Evolutionary conservation across 2,113 vertebrate species (phyloP).

Genomic region (Narcine bancroftii): DNA sequence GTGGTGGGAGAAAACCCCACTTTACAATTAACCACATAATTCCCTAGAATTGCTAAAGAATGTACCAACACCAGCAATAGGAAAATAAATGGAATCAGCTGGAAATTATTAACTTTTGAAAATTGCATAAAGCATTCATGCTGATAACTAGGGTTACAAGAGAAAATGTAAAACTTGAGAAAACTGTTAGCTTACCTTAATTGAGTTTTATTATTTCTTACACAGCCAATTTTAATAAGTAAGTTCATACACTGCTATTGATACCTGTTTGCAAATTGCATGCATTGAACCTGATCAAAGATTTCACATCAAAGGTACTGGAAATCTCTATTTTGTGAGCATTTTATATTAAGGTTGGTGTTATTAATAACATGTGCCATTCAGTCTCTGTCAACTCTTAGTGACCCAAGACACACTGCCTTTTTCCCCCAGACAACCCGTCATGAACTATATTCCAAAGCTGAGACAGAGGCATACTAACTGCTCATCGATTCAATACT

Average conservation of each 20-base stretch:
- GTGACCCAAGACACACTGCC: too few species aligned
- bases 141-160: conserved; percentile 14
- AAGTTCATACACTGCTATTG: neutral
- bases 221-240: neutral
- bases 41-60: neutral
- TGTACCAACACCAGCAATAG: neutral
- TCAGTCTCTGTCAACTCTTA: too few species aligned
- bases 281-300: neutral
- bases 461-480: too few species aligned
- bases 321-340: neutral
- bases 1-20: too few species aligned
- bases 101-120: conserved; percentile 20
- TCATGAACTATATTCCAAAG: too few species aligned
- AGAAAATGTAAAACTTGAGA: neutral
- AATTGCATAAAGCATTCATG: conserved; percentile 16
- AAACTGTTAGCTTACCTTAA: conserved; percentile 4
- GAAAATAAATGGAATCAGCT: conserved; percentile 17
- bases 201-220: conserved; percentile 7
- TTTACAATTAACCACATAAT: neutral
- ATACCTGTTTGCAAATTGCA: neutral
- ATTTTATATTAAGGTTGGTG: neutral
- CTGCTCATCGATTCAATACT: too few species aligned
- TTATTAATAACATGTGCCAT: neutral
- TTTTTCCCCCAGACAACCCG: too few species aligned
- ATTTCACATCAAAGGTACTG: neutral